Evolutionary conservation across 2,888 invertebrate genomes (phyloP).

Genomic region (Ophion obscuratus): DNA sequence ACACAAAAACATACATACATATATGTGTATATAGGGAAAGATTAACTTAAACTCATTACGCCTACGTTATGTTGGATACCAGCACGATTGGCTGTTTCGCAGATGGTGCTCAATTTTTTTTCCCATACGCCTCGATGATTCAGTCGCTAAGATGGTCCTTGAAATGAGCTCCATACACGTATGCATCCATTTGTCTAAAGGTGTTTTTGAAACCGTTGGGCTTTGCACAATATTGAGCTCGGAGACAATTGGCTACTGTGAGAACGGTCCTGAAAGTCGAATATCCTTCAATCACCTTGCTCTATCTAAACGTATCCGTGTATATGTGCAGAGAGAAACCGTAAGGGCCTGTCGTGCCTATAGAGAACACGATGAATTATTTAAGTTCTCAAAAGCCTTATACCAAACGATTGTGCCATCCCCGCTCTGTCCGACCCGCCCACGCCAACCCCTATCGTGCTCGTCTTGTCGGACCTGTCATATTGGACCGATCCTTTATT

Average conservation of each 20-base stretch:
- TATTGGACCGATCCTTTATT: conserved; percentile 46
- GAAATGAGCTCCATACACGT: not conserved
- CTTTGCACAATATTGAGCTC: not conserved
- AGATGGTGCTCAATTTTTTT: not conserved
- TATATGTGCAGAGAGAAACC: conserved; percentile 46
- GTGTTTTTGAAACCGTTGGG: not conserved
- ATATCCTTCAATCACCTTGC: not conserved
- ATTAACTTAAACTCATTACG: too few relatives aligned
- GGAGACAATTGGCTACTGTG: not conserved
- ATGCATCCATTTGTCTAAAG: not conserved
- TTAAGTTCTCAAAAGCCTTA: conserved; percentile 66
- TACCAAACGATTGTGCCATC: conserved; percentile 40
- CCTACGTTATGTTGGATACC: too few relatives aligned
- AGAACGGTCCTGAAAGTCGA: not conserved
- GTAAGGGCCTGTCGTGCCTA: conserved; percentile 57
- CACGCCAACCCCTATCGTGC: not conserved
- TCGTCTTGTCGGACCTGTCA: conserved; percentile 26
- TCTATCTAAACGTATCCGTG: not conserved
- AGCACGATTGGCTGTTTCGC: too few relatives aligned
- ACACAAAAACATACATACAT: not conserved
- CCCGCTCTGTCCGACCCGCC: not conserved
- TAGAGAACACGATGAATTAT: conserved; percentile 70
- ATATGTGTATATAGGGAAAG: not conserved
- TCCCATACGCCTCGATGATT: not conserved
- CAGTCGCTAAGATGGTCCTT: not conserved